Conservation (phyloP, 64 coral and sea anemone species). For the Montipora cactus region DNA sequence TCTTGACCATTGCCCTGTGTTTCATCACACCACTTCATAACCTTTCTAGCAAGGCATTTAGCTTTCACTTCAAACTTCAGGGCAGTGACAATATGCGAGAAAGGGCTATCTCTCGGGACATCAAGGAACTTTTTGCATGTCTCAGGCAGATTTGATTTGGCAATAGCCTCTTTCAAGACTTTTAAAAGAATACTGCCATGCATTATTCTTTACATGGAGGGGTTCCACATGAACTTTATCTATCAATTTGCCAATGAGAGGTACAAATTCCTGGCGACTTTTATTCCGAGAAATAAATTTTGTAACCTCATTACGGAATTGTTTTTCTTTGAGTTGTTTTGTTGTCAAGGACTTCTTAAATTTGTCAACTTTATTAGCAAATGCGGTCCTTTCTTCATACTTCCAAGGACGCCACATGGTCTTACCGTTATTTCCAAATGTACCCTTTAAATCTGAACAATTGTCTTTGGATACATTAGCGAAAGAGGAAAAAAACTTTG, state of each 20-base stretch:
- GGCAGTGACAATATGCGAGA: conserved; percentile 49
- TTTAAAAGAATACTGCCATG: conserved; percentile 65
- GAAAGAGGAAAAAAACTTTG: conserved; percentile 70
- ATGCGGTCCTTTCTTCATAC: conserved; percentile 21
- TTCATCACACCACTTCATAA: conserved; percentile 72
- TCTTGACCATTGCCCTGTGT: conserved; percentile 62
- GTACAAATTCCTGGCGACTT: conserved; percentile 73
- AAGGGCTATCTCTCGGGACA: conserved; percentile 55
- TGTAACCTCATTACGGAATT: conserved; percentile 43
- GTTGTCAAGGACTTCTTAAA: conserved; percentile 36
- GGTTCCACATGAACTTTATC: conserved; percentile 75
- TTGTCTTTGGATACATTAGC: conserved; percentile 60
- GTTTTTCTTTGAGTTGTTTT: conserved; percentile 21
- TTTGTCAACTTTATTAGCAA: conserved; percentile 42
- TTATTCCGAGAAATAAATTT: conserved; percentile 65
- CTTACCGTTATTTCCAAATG: conserved; percentile 19
- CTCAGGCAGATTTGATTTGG: not conserved
- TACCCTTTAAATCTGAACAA: conserved; percentile 40
- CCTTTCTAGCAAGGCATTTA: conserved; percentile 49
- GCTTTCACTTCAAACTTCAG: conserved; percentile 60
- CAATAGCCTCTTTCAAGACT: conserved; percentile 44
- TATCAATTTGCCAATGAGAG: conserved; percentile 68
- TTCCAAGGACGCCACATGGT: conserved; percentile 70
- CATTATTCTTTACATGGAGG: conserved; percentile 76
- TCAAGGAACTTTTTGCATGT: conserved; percentile 35